Evolutionary conservation across 2,797 vertebrate genomes (phyloP).

Genomic region (Diplodus sargus): DNA sequence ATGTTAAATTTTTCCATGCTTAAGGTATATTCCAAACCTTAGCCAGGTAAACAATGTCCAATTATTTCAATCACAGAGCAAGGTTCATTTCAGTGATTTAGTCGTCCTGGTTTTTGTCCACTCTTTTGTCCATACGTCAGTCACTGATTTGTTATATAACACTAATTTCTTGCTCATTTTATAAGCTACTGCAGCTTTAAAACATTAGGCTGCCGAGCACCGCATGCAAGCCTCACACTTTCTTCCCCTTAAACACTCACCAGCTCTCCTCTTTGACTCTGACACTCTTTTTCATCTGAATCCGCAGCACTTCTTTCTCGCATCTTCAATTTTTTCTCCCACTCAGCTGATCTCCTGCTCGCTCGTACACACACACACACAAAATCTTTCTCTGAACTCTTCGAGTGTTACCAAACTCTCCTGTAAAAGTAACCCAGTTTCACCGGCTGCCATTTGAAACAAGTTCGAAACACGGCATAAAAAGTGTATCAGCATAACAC

Average conservation of each 20-base stretch:
- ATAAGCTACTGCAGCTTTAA: neutral
- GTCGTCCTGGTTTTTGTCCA: no score
- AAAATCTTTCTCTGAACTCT: neutral
- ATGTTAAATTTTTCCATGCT: neutral
- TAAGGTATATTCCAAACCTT: no score
- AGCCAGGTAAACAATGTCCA: no score
- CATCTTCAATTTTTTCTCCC: conserved; percentile 16
- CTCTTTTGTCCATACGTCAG: neutral
- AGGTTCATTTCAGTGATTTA: neutral
- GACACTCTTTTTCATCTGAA: conserved; percentile 20
- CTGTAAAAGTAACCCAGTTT: conserved; percentile 25
- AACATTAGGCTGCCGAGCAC: neutral
- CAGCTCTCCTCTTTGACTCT: conserved; percentile 12
- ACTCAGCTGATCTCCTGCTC: conserved; percentile 29
- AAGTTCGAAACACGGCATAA: conserved; percentile 36
- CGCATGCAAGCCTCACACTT: conserved; percentile 7
- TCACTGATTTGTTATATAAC: neutral
- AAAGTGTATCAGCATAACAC: conserved; percentile 59
- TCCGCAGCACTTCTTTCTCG: neutral
- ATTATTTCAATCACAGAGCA: no score
- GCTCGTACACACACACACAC: neutral
- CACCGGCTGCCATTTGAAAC: conserved; percentile 42
- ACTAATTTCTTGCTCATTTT: neutral
- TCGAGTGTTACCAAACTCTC: neutral
- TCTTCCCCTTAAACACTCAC: conserved; percentile 8